Evolutionary conservation across 2,113 vertebrate species (phyloP).

Genomic region (Nanger granti): DNA sequence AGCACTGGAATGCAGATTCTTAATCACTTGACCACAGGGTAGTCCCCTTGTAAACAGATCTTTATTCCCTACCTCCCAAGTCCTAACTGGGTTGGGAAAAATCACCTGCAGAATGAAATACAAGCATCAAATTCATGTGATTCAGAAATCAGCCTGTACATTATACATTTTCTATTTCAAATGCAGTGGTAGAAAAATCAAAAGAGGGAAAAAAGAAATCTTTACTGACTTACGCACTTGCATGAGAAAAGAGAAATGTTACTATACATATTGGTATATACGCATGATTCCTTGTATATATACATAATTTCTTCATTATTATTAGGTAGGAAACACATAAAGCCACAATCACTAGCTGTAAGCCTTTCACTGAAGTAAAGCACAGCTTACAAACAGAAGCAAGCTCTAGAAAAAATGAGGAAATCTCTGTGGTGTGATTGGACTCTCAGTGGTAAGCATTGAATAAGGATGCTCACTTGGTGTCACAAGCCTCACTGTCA

Average conservation of each 20-base stretch:
- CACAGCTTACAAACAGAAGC: background rate
- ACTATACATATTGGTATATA: background rate
- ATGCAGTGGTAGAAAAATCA: background rate
- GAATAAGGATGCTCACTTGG: background rate
- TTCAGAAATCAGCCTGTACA: background rate
- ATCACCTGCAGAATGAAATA: background rate
- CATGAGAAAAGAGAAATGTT: background rate
- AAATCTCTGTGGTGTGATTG: slow-evolving; percentile 18
- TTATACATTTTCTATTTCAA: background rate
- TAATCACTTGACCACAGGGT: background rate
- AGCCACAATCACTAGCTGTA: background rate
- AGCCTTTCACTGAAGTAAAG: slow-evolving; percentile 4
- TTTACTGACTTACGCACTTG: background rate
- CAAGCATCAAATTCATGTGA: background rate
- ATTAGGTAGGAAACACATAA: background rate
- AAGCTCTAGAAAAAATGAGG: background rate
- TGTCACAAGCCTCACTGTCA: background rate
- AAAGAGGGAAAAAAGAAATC: background rate
- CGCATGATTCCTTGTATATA: background rate
- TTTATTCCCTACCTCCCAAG: background rate
- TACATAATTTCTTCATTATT: background rate
- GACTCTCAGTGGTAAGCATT: background rate
- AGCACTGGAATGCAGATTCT: background rate
- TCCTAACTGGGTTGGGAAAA: background rate
- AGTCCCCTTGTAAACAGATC: background rate